A percentile compares a stretch with the other conserved stretches of the same genome.
Evolutionary conservation across 1,140 invertebrate species (phyloP).

Genomic region (Dendrolimus kikuchii): DNA sequence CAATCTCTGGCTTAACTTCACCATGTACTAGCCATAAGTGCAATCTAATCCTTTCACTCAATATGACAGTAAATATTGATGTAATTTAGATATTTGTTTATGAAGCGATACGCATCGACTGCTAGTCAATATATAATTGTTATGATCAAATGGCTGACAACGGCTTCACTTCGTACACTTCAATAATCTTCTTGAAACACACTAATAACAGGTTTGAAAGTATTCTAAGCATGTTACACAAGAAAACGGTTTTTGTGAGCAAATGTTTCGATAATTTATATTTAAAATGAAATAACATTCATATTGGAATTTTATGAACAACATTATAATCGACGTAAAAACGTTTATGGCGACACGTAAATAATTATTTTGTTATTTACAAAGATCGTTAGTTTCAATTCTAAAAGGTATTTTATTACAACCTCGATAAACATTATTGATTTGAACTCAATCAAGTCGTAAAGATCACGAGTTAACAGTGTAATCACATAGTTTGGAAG

Average conservation of each 20-base stretch:
- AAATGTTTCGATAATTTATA: constrained; percentile 30
- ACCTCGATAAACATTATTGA: constrained; percentile 17
- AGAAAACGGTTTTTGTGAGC: constrained; percentile 11
- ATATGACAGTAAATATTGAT: too few species aligned
- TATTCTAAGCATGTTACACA: constrained; percentile 18
- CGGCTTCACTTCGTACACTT: constrained; percentile 12
- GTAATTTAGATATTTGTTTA: neutral
- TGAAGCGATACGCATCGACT: constrained; percentile 17
- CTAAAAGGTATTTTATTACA: constrained; percentile 13
- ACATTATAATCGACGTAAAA: constrained; percentile 23
- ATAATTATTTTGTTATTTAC: constrained; percentile 28
- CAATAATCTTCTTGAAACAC: constrained; percentile 29
- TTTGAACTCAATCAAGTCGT: constrained; percentile 21
- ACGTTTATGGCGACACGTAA: constrained; percentile 16
- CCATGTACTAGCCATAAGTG: too few species aligned
- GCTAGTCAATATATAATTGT: constrained; percentile 27
- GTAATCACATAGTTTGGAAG: constrained; percentile 16
- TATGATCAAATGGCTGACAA: constrained; percentile 15
- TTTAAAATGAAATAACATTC: constrained; percentile 35
- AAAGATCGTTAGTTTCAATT: constrained; percentile 21
- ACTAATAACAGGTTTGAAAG: constrained; percentile 28
- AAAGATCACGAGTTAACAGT: constrained; percentile 22
- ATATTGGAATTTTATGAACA: constrained; percentile 24
- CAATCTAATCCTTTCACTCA: too few species aligned
- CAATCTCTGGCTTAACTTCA: too few species aligned